Percentiles rank a stretch among this genome's conserved stretches.
Conservation (phyloP, 2,888 invertebrate species). For the Tiphia femorata region DNA sequence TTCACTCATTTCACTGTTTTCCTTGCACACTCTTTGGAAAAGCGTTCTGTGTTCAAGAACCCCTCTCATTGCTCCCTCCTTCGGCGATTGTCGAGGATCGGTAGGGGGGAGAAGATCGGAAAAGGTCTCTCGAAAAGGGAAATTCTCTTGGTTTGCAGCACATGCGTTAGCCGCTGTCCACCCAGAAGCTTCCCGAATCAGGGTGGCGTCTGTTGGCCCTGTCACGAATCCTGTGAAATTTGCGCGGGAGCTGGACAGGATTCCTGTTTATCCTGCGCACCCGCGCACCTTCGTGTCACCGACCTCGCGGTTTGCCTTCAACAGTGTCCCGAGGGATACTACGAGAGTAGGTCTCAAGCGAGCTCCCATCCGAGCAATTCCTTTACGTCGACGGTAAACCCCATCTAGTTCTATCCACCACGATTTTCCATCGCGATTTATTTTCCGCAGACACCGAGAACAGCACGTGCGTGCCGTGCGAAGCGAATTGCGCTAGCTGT, state of each 20-base stretch:
- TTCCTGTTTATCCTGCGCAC: conserved; percentile 87
- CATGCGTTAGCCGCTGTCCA: conserved; percentile 88
- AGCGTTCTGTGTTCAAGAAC: no score
- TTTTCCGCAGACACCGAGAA: conserved; percentile 74
- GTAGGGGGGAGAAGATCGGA: no score
- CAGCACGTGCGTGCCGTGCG: conserved; percentile 86
- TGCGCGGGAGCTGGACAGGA: conserved; percentile 91
- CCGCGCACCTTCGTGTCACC: conserved; percentile 84
- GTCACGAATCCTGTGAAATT: conserved; percentile 90
- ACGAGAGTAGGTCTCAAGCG: conserved; percentile 78
- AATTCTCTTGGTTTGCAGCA: conserved; percentile 71
- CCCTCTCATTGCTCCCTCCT: no score
- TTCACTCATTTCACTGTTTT: no score
- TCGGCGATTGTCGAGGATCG: no score
- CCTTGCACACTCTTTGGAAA: no score
- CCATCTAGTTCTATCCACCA: no score
- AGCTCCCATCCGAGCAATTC: not conserved
- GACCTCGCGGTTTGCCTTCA: conserved; percentile 90
- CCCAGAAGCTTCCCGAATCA: conserved; percentile 86
- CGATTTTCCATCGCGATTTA: no score
- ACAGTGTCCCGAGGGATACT: conserved; percentile 91
- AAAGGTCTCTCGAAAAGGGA: no score
- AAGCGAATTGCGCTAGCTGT: conserved; percentile 88
- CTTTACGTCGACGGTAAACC: not conserved
- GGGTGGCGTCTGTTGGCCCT: conserved; percentile 86